Evolutionary conservation across 2,797 vertebrate species (phyloP).

Genomic region (Muscicapa striata): DNA sequence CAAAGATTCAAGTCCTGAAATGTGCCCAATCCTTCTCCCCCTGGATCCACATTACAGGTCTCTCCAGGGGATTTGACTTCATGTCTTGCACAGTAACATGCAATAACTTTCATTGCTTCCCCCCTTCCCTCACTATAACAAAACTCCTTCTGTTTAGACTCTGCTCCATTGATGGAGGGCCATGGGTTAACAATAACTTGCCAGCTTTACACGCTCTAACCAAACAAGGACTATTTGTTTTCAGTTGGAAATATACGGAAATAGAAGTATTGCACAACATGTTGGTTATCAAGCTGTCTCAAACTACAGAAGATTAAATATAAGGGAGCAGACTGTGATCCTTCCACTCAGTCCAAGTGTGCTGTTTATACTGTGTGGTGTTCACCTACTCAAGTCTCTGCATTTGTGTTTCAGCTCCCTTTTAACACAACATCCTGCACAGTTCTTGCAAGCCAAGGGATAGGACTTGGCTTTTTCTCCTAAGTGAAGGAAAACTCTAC

Average conservation of each 20-base stretch:
- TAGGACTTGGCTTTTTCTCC: rapidly evolving
- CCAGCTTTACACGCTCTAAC: slow-evolving; percentile 9
- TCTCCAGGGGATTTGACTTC: background rate
- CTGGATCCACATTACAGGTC: background rate
- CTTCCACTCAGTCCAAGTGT: background rate
- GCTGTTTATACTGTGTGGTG: background rate
- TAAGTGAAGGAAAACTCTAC: background rate
- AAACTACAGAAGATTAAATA: slow-evolving; percentile 30
- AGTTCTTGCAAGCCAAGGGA: background rate
- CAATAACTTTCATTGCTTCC: background rate
- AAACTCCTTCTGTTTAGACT: slow-evolving; percentile 53
- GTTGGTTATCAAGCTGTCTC: slow-evolving; percentile 45
- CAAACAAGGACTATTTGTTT: slow-evolving; percentile 59
- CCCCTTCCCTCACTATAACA: background rate
- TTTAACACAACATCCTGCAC: background rate
- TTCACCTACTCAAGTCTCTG: background rate
- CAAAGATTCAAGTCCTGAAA: background rate
- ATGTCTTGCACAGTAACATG: background rate
- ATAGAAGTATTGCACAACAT: slow-evolving; percentile 52
- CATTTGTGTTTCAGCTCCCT: background rate
- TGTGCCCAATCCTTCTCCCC: background rate
- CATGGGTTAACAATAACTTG: slow-evolving; percentile 54
- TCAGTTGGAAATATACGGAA: slow-evolving; percentile 25
- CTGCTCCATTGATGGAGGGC: slow-evolving; percentile 24
- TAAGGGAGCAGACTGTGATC: background rate